These are phyloP conservation scores for Martes martes DNA, from an alignment of 2,113 vertebrate genomes.

Conservation along the genomic window DNA sequence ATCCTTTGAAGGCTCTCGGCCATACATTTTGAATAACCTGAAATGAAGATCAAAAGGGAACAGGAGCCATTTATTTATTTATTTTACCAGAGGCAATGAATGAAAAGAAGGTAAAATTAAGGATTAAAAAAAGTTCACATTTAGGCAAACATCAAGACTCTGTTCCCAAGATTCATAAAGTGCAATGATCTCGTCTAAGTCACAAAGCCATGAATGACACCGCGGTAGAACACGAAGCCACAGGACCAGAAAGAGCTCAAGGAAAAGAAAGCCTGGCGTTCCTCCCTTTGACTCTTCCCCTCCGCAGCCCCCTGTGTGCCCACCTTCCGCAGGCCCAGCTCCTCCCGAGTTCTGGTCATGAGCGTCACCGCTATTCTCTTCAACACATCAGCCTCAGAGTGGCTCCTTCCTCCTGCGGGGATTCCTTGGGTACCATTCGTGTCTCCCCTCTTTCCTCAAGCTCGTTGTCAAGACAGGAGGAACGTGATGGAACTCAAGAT, in stretches of 20 bases:
- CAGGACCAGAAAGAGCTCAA: not conserved
- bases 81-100: conserved; percentile 59
- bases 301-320: not conserved
- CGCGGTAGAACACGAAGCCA: not conserved
- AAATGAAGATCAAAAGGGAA: conserved; percentile 73
- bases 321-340: not conserved
- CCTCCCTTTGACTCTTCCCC: no score
- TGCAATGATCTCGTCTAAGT: not conserved
- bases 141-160: not conserved
- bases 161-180: not conserved
- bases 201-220: not conserved
- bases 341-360: not conserved
- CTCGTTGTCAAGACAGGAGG: not conserved
- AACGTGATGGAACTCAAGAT: not conserved
- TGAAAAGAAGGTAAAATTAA: conserved; percentile 55
- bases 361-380: not conserved
- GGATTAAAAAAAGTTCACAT: conserved; percentile 12
- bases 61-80: conserved; percentile 65
- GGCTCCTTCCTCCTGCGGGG: not conserved
- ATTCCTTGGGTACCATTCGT: not conserved
- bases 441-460: not conserved
- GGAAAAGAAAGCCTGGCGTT: not conserved
- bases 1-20: conserved; percentile 64
- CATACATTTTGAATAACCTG: conserved; percentile 68
- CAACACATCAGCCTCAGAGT: not conserved